Evolutionary conservation across 2,888 invertebrate species (phyloP).

Genomic region (Hirtodrosophila cameraria): DNA sequence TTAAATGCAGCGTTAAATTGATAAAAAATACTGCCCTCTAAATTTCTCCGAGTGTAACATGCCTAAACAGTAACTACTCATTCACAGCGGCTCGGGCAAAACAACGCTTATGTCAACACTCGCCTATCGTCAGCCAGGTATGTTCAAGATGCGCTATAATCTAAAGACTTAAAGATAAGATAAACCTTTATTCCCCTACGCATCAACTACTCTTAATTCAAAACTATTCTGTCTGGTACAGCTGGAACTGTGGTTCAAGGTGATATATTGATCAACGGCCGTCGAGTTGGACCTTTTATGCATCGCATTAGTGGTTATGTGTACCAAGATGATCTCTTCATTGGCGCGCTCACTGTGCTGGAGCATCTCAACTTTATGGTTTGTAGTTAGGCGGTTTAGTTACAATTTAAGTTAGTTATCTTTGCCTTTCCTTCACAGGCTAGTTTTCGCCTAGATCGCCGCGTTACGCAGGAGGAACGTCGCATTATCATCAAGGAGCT

Average conservation of each 20-base stretch:
- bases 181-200: constrained; percentile 15
- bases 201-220: constrained; percentile 1
- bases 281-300: constrained; percentile 90
- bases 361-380: constrained; percentile 96
- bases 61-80: constrained; percentile 13
- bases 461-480: constrained; percentile 87
- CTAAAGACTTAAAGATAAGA: constrained; percentile 50
- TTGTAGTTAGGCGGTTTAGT: not conserved
- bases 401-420: not conserved
- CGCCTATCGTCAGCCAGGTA: constrained; percentile 91
- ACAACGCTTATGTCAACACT: constrained; percentile 94
- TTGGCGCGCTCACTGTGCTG: constrained; percentile 92
- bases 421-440: constrained; percentile 85
- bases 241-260: constrained; percentile 90
- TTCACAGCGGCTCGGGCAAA: constrained; percentile 91
- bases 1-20: too few relatives aligned
- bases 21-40: too few relatives aligned
- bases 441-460: constrained; percentile 90
- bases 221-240: constrained; percentile 70
- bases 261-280: constrained; percentile 91
- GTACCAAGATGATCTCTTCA: constrained; percentile 96
- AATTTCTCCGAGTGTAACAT: too few relatives aligned
- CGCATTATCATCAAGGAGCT: constrained; percentile 88
- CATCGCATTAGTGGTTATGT: constrained; percentile 93
- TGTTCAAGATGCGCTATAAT: constrained; percentile 21